phyloP scores from a whole-genome alignment of 2,113 vertebrate genomes.

The Dolichotis patagonum region DNA sequence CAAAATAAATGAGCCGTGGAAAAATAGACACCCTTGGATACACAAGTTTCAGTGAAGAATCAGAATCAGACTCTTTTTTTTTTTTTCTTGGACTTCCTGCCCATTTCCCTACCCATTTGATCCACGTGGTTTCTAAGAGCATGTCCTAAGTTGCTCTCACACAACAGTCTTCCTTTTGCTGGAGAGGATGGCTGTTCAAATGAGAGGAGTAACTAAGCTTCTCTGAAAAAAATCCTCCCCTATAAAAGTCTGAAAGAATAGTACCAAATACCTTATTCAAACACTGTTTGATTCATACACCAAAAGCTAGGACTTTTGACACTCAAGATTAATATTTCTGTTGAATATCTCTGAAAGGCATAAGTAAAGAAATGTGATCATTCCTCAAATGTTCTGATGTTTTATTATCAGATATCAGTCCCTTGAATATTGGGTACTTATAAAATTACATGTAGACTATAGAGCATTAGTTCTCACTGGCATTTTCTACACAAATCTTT shows the following conservation, averaged over 20 bases:
- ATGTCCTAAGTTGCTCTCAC: background rate
- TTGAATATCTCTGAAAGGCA: constrained; percentile 4
- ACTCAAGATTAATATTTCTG: constrained; percentile 35
- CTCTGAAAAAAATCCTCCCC: background rate
- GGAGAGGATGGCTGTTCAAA: background rate
- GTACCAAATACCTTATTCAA: constrained; percentile 34
- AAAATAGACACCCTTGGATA: background rate
- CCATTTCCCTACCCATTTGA: background rate
- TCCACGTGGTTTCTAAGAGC: background rate
- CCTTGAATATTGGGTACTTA: background rate
- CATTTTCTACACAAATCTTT: background rate
- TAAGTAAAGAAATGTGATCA: background rate
- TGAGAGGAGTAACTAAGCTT: background rate
- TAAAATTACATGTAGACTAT: background rate
- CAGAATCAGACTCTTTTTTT: background rate
- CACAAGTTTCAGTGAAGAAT: background rate
- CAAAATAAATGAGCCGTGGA: background rate
- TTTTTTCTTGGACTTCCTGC: background rate
- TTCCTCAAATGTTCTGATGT: background rate
- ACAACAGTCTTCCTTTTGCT: background rate
- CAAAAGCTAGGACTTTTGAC: background rate
- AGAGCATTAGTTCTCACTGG: background rate
- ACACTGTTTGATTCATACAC: background rate
- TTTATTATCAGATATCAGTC: background rate
- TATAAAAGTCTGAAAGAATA: constrained; percentile 30